These are phyloP conservation scores for Aleadryas rufinucha DNA, from an alignment of 2,113 vertebrate species.

Conservation along the genomic window DNA sequence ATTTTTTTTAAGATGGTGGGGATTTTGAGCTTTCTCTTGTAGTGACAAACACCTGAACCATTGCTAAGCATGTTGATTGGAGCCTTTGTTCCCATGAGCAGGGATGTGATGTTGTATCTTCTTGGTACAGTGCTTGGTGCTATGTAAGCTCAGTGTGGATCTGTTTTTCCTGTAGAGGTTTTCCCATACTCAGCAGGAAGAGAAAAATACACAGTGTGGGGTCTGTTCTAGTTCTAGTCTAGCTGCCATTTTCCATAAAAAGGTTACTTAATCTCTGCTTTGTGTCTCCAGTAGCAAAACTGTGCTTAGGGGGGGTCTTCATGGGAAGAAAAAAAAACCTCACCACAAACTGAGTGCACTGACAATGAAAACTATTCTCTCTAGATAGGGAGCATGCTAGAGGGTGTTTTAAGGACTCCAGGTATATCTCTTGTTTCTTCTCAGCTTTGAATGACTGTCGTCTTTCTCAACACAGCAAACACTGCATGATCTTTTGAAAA, in stretches of 20 bases:
- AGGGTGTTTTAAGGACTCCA: neutral
- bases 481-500: conserved; percentile 78
- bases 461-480: conserved; percentile 78
- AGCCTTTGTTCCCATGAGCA: neutral
- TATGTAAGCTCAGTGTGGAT: neutral
- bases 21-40: neutral
- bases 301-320: neutral
- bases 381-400: neutral
- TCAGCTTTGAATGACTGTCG: neutral
- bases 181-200: neutral
- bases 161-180: neutral
- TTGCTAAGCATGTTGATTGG: neutral
- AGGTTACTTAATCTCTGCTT: neutral
- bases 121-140: neutral
- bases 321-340: neutral
- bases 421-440: neutral
- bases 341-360: neutral
- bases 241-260: neutral
- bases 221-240: neutral
- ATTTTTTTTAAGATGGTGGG: neutral
- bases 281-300: neutral
- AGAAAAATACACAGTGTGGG: neutral
- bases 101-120: neutral
- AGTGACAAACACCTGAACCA: neutral
- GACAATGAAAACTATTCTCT: neutral